Conservation (phyloP, 2,888 invertebrate species). For the Ophion costatus region DNA sequence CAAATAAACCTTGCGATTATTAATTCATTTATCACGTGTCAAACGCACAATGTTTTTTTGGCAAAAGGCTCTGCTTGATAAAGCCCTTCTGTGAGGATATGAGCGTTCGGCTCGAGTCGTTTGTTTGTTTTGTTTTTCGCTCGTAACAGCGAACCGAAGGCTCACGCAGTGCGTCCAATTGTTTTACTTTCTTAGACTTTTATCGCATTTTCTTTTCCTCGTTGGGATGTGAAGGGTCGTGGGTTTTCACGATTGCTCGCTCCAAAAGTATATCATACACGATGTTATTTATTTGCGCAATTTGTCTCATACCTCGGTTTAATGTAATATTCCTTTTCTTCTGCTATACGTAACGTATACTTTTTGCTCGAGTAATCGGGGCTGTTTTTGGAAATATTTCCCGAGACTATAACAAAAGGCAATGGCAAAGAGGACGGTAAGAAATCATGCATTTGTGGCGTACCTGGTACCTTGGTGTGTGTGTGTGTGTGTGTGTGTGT, state of each 20-base stretch:
- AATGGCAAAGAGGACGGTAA: conserved; percentile 30
- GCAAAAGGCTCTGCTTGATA: conserved; percentile 80
- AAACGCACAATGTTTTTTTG: conserved; percentile 81
- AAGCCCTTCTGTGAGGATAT: conserved; percentile 84
- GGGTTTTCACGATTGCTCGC: conserved; percentile 67
- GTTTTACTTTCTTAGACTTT: conserved; percentile 24
- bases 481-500: too few relatives aligned
- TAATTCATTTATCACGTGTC: conserved; percentile 29
- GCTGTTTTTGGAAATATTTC: conserved; percentile 54
- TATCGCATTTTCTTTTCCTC: conserved; percentile 57
- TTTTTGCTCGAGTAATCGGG: conserved; percentile 40
- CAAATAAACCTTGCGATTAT: conserved; percentile 80
- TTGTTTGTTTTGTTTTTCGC: background rate
- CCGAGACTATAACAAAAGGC: conserved; percentile 53
- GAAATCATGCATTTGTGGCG: conserved; percentile 66
- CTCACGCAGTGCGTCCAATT: conserved; percentile 80
- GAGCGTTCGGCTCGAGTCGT: conserved; percentile 79
- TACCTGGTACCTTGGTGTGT: too few relatives aligned
- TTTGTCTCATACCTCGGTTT: background rate
- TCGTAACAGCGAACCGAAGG: conserved; percentile 79
- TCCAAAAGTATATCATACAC: conserved; percentile 45
- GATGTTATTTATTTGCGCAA: conserved; percentile 2
- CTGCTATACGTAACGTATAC: background rate
- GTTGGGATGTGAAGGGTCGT: conserved; percentile 77
- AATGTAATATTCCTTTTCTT: too few relatives aligned